A percentile compares a stretch with the other conserved stretches of the same genome.
Conservation (phyloP, 2,113 vertebrate species). For the Tenebrosternarchus preto region DNA sequence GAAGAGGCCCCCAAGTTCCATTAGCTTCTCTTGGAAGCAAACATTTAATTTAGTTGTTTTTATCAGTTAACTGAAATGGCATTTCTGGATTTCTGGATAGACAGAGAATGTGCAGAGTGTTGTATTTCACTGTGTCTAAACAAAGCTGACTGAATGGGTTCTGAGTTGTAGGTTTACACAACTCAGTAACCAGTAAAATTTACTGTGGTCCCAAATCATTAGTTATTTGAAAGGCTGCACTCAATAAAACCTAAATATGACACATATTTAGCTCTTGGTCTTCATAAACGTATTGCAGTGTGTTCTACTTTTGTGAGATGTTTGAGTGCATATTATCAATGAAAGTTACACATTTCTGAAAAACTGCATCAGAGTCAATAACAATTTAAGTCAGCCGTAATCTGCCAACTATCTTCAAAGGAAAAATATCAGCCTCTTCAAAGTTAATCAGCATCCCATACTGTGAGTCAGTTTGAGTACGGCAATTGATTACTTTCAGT, state of each 20-base stretch:
- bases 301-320: too few species aligned
- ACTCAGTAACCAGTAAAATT: neutral
- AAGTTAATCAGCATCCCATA: conserved; percentile 5
- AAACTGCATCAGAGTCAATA: neutral
- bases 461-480: neutral
- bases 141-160: neutral
- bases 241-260: too few species aligned
- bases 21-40: conserved; percentile 25
- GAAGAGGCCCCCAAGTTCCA: conserved; percentile 17
- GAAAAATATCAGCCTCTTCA: neutral
- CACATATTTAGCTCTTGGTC: too few species aligned
- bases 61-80: too few species aligned
- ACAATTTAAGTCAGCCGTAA: neutral
- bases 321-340: too few species aligned
- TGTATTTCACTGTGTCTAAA: too few species aligned
- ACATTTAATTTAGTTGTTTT: neutral
- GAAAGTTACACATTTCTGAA: too few species aligned
- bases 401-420: neutral
- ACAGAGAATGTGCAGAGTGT: too few species aligned
- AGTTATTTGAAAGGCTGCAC: neutral
- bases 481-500: conserved; percentile 18
- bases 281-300: too few species aligned
- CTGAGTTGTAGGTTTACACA: neutral
- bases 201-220: neutral
- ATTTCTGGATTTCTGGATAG: too few species aligned